These are phyloP conservation scores for Catamblyrhynchus diadema DNA, from an alignment of 2,797 vertebrate genomes.

Conservation along the genomic window DNA sequence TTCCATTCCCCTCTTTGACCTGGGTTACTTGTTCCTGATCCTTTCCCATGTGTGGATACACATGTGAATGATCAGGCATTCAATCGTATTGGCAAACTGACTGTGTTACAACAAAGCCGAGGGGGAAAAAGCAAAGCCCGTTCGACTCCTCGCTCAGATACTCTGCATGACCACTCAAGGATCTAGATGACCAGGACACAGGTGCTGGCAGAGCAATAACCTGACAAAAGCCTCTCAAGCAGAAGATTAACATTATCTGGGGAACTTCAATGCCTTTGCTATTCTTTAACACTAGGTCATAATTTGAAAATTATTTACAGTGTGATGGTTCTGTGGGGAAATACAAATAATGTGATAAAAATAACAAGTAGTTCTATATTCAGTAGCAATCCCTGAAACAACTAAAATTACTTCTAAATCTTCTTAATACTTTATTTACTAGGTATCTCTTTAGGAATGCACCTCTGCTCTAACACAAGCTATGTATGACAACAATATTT, in stretches of 20 bases:
- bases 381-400: background rate
- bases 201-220: background rate
- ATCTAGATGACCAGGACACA: background rate
- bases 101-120: background rate
- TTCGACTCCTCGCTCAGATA: background rate
- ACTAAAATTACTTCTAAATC: background rate
- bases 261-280: background rate
- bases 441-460: background rate
- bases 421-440: background rate
- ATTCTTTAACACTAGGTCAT: background rate
- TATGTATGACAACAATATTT: background rate
- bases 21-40: background rate
- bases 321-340: background rate
- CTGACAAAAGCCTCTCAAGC: background rate
- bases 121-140: background rate
- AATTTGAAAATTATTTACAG: background rate
- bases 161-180: background rate
- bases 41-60: background rate
- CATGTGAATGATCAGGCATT: background rate
- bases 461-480: background rate
- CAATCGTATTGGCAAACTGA: background rate
- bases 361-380: background rate
- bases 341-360: background rate
- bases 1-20: background rate
- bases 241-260: background rate